Base-by-base conservation (phyloP, 2,113 vertebrate genomes). In the Pelusios castaneus region DNA sequence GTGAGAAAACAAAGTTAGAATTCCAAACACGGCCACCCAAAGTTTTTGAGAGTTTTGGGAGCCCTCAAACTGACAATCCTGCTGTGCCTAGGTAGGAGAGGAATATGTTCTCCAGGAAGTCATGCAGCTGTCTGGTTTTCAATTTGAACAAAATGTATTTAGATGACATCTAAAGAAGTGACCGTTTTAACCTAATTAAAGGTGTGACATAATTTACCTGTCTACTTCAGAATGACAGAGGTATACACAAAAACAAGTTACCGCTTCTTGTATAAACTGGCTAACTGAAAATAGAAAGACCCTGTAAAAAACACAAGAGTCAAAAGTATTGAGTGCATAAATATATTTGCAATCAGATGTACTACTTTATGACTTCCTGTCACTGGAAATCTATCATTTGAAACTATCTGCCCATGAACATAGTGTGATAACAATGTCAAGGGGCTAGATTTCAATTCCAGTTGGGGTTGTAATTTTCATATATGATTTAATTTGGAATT, bases 401-500 rank as follows among this genome's bases (percentile, higher is more conserved):
- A 70, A 56, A 88, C 80, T 92, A 31, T 41, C 84, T 90, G 52
- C 52, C 17, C 5, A 2, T 70, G n/a, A 96, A n/a, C 67, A 87
- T 34, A 85, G 9, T n/a, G 21, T 22, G 1, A 56, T 89, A 85
- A 86, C 88, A 94, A 83, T 70, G 85, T 55, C n/a, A 89, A 89
- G 7, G 45, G 80, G 34, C 52, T 56, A 58, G 6, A 60, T 91
- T 96, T 94, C 84, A 94, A 41, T 47, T 95, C 84, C 92, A 96
- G 82, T 89, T 87, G 94, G 82, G 94, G 60, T 90, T 90, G 3
- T 63, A 80, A 96, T 95, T 97, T 96, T 70, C 82, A 73, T 47
- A 95, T 43, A 25, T 14, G 54, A 91, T 92, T 97, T 95, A 52
- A n/a, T 88, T 94, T 93, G 80, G 31, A 94, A 97, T 88, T 89